Evolutionary conservation across 2,888 invertebrate genomes (phyloP).

Genomic region (Megamerina dolium): DNA sequence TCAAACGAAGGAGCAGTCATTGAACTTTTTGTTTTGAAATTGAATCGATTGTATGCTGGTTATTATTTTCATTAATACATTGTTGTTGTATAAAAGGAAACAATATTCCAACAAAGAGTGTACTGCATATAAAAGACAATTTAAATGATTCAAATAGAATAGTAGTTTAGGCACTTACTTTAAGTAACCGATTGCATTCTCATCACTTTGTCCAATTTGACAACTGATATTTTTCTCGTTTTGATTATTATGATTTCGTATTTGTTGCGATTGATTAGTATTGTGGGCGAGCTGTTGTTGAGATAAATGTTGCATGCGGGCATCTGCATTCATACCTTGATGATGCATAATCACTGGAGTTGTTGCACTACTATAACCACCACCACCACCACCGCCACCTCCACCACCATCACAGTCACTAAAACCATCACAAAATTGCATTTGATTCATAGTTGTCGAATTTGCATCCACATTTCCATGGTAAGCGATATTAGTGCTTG

Average conservation of each 20-base stretch:
- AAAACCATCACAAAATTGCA: conserved; percentile 12
- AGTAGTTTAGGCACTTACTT: too few species aligned
- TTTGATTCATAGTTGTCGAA: conserved; percentile 18
- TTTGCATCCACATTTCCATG: conserved; percentile 19
- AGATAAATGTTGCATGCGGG: conserved; percentile 9
- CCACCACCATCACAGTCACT: too few species aligned
- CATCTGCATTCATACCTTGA: conserved; percentile 6
- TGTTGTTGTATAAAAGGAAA: too few species aligned
- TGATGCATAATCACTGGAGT: not conserved
- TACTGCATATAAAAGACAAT: too few species aligned
- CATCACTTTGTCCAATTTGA: conserved; percentile 36
- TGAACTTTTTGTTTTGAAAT: too few species aligned
- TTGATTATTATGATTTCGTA: conserved; percentile 25
- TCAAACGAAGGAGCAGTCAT: too few species aligned
- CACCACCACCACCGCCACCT: not conserved
- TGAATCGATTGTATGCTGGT: too few species aligned
- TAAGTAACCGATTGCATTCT: conserved; percentile 36
- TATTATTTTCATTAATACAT: too few species aligned
- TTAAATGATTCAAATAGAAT: too few species aligned
- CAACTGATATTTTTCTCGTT: conserved; percentile 39
- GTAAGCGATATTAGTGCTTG: conserved; percentile 18
- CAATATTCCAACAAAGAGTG: too few species aligned
- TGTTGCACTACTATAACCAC: not conserved
- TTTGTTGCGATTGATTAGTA: conserved; percentile 12
- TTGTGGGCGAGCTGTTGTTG: conserved; percentile 13